Evolutionary conservation across 2,113 vertebrate species (phyloP).

Genomic region (Psammodynastes pulverulentus): DNA sequence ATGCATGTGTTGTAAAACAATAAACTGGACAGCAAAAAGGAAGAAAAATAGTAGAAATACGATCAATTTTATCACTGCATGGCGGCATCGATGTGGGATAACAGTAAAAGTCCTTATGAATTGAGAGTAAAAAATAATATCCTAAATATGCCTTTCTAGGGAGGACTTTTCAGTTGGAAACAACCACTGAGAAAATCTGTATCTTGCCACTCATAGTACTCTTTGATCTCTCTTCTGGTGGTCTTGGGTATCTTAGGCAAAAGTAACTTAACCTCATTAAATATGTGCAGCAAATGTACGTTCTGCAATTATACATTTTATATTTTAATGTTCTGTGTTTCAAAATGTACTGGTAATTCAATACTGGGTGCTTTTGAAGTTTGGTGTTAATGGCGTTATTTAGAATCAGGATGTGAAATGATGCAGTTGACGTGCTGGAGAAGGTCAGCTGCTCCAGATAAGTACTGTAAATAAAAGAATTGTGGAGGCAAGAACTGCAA

Average conservation of each 20-base stretch:
- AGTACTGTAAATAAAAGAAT: background rate
- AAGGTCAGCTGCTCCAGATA: background rate
- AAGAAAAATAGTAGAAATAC: background rate
- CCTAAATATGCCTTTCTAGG: background rate
- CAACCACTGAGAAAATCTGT: background rate
- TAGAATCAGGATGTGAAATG: background rate
- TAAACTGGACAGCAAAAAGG: background rate
- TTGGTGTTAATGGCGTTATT: background rate
- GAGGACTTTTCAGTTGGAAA: background rate
- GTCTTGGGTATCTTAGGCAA: background rate
- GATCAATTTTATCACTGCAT: background rate
- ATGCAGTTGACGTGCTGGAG: background rate
- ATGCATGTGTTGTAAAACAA: background rate
- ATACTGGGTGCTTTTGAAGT: background rate
- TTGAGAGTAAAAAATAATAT: background rate
- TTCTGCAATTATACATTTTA: background rate
- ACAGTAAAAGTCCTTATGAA: background rate
- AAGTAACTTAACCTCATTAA: background rate
- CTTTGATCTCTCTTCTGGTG: background rate
- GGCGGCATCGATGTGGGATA: background rate
- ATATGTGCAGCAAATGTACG: background rate
- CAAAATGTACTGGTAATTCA: background rate
- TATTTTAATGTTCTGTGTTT: background rate
- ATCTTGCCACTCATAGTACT: background rate
- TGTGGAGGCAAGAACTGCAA: background rate